Base-by-base conservation (phyloP, 2,113 vertebrate genomes). In the Sialia sialis region DNA sequence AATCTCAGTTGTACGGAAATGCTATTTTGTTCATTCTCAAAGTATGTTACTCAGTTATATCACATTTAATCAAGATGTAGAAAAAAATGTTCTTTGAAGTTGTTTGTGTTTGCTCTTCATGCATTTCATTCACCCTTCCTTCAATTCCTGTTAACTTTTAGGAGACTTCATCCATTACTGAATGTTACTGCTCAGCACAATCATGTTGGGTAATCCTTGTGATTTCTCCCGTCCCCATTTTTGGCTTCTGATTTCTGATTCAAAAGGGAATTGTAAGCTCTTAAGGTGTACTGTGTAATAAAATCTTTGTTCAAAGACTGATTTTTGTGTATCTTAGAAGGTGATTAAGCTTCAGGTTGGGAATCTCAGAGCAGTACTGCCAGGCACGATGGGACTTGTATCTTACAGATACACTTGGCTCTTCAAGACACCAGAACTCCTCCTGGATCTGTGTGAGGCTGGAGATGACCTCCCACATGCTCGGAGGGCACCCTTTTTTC, bases 151-250 rank as follows among this genome's bases (percentile, higher is more conserved):
- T 55, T 43, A 84, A 39, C 32, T 70, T 80, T 67, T 43, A 54
- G 59, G 72, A 77, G 58, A 67, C n/a, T 70, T 80, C 13, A 43
- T 39, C 16, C 38, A 26, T 27, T 74, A n/a, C 34, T 52, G 38
- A 79, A 76, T 0, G 0, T 79, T 41, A 19, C 13, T 29, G 8
- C 67, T 83, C 10, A 36, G 25, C 38, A 59, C 0, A 0, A 11
- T 90, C 48, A 26, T 3, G 5, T 7, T 52, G 41, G 14, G n/a
- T 80, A 84, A 78, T 48, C 32, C 59, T 32, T 81, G 51, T 69
- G 51, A 46, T 89, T 70, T 52, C 44, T 60, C 6, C 22, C 41
- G 2, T 80, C 39, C 18, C 19, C 12, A 51, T 91, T 72, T 87
- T 74, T 70, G 52, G 27, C 44, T 64, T 12, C 32, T 78, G 52